phyloP scores from a whole-genome alignment of 2,888 invertebrate genomes.

The Lysandra bellargus region DNA sequence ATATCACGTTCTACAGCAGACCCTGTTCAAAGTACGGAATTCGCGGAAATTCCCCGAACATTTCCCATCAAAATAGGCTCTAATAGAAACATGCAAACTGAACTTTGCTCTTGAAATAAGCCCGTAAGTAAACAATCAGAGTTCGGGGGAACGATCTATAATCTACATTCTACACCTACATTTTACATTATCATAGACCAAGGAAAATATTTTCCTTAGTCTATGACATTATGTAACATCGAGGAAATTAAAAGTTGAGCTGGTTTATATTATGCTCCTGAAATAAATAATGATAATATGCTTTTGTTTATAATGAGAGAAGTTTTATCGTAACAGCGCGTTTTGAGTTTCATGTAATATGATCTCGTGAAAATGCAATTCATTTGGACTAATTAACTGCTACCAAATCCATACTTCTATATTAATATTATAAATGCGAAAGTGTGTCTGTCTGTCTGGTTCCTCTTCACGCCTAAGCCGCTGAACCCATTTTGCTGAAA shows the following conservation, averaged over 20 bases:
- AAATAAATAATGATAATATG: neutral
- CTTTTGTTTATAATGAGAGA: neutral
- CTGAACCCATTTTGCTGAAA: too few relatives aligned
- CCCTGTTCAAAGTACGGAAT: neutral
- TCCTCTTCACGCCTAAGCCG: too few relatives aligned
- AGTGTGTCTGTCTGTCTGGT: too few relatives aligned
- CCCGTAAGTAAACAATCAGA: neutral
- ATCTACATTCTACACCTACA: neutral
- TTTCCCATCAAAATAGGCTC: constrained; percentile 7
- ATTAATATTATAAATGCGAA: too few relatives aligned
- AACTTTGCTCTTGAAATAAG: constrained; percentile 9
- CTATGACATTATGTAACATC: neutral
- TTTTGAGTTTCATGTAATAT: too few relatives aligned
- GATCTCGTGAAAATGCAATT: too few relatives aligned
- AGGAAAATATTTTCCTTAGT: too few relatives aligned
- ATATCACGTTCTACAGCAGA: neutral
- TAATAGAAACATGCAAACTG: constrained; percentile 15
- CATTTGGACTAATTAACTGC: too few relatives aligned
- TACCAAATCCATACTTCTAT: too few relatives aligned
- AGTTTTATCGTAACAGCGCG: too few relatives aligned
- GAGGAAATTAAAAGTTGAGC: neutral
- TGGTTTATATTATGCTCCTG: neutral
- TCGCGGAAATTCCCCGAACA: neutral
- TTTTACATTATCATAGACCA: neutral
- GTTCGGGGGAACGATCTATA: neutral